Evolutionary conservation across 2,797 vertebrate species (phyloP).

Genomic region (Galagoides demidoff): DNA sequence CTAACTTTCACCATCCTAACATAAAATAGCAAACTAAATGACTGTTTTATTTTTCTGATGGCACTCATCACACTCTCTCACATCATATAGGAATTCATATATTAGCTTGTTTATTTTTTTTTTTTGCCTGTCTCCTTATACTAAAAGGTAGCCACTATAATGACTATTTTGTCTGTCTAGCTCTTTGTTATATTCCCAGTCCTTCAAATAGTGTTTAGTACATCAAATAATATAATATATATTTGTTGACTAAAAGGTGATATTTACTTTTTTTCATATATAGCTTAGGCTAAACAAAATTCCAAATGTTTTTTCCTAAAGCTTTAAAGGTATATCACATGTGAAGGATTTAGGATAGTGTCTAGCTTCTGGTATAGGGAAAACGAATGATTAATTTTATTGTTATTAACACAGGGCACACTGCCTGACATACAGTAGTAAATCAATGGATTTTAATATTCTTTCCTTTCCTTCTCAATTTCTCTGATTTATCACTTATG

Average conservation of each 20-base stretch:
- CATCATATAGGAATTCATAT: neutral
- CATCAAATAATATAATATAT: neutral
- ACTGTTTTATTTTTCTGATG: neutral
- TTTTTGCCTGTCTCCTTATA: neutral
- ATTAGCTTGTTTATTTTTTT: neutral
- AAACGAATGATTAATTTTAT: slow-evolving; percentile 54
- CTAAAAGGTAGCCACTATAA: neutral
- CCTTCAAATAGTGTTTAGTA: neutral
- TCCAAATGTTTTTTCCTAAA: neutral
- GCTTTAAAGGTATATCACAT: neutral
- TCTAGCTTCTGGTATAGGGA: neutral
- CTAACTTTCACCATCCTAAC: neutral
- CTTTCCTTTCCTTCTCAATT: slow-evolving; percentile 55
- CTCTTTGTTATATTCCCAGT: neutral
- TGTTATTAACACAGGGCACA: neutral
- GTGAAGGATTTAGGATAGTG: slow-evolving; percentile 12
- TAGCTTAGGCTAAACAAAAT: neutral
- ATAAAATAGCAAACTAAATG: neutral
- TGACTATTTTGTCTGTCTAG: neutral
- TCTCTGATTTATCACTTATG: slow-evolving; percentile 64
- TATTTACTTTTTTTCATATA: neutral
- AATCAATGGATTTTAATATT: slow-evolving; percentile 63
- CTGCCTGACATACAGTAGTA: slow-evolving; percentile 32
- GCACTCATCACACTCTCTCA: neutral
- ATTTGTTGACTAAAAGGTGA: neutral